A percentile compares a stretch with the other conserved stretches of the same genome.
phyloP scores from a whole-genome alignment of 1,140 invertebrate genomes.

The Papilio polytes region DNA sequence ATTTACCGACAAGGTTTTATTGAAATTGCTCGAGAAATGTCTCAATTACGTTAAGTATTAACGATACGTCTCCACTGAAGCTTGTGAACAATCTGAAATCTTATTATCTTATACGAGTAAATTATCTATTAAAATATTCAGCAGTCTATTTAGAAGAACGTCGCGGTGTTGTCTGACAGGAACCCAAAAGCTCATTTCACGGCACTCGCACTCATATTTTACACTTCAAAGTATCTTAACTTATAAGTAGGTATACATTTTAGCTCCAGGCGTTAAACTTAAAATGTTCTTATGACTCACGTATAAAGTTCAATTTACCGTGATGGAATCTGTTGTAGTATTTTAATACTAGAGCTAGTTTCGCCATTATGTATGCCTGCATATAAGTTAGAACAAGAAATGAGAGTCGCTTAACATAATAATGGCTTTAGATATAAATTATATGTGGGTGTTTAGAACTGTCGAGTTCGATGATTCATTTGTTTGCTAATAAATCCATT shows the following conservation, averaged over 20 bases:
- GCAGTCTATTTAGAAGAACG: conserved; percentile 57
- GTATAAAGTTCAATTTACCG: conserved; percentile 56
- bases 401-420: conserved; percentile 43
- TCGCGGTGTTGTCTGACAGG: conserved; percentile 61
- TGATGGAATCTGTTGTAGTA: conserved; percentile 9
- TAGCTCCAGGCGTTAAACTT: conserved; percentile 50
- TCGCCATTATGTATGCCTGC: conserved; percentile 58
- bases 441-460: conserved; percentile 1
- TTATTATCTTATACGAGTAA: conserved; percentile 36
- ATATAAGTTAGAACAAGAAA: conserved; percentile 63
- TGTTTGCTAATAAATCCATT: not conserved
- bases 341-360: conserved; percentile 60
- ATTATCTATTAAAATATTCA: conserved; percentile 39
- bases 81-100: conserved; percentile 3
- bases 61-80: conserved; percentile 16
- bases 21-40: not conserved
- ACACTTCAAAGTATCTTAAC: conserved; percentile 69
- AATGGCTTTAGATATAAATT: conserved; percentile 24
- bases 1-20: not conserved
- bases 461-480: not conserved
- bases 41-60: conserved; percentile 7
- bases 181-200: conserved; percentile 75
- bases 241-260: conserved; percentile 49
- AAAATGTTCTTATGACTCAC: conserved; percentile 60
- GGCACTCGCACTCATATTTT: conserved; percentile 74